Conservation (phyloP, 2,797 vertebrate genomes). For the Malacoraja senta region DNA sequence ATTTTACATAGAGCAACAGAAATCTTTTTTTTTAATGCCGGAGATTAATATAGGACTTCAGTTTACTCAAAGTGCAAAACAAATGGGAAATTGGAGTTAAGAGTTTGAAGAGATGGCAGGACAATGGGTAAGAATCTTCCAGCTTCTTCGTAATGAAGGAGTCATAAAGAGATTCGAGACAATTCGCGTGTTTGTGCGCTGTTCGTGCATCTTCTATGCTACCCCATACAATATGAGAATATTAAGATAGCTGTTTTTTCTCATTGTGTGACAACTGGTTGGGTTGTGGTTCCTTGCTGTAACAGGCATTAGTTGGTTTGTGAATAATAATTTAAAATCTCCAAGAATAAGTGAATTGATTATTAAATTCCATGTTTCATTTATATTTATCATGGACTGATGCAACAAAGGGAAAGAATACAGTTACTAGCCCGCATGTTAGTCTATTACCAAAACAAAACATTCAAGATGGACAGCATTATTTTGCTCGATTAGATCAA, state of each 20-base stretch:
- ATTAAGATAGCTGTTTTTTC: neutral
- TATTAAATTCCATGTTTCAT: neutral
- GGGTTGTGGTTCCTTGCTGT: neutral
- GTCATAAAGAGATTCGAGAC: no score
- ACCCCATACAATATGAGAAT: neutral
- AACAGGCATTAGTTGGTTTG: neutral
- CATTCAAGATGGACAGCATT: neutral
- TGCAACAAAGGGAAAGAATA: neutral
- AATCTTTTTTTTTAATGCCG: neutral
- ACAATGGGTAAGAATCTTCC: neutral
- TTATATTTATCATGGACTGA: neutral
- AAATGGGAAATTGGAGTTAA: neutral
- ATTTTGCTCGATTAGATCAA: neutral
- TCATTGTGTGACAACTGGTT: neutral
- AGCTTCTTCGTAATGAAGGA: neutral
- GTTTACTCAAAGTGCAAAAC: neutral
- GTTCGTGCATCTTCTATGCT: neutral
- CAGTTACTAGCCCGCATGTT: neutral
- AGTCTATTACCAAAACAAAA: neutral
- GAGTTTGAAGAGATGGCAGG: neutral
- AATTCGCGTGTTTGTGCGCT: neutral
- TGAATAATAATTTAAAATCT: neutral
- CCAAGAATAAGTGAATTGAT: neutral
- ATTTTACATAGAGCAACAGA: neutral
- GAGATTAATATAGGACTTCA: neutral